Evolutionary conservation across 2,888 invertebrate species (phyloP).

Genomic region (Zygothrica quintamaculata): DNA sequence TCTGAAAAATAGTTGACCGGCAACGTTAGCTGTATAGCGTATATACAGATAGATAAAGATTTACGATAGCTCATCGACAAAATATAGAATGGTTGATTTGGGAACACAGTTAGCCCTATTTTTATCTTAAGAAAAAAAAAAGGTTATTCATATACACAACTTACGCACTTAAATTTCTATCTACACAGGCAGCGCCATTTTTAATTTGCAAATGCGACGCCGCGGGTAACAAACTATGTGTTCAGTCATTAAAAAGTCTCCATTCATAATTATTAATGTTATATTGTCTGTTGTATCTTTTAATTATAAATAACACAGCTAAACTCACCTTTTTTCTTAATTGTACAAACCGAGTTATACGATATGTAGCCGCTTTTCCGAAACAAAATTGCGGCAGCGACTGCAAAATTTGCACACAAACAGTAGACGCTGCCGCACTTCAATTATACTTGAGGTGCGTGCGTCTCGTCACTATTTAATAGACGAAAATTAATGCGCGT

Average conservation of each 20-base stretch:
- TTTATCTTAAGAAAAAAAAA: background rate
- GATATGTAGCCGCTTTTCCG: background rate
- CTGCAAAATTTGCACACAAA: constrained; percentile 42
- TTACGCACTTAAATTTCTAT: constrained; percentile 44
- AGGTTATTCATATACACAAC: constrained; percentile 45
- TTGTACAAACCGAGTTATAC: constrained; percentile 10
- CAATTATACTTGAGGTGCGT: constrained; percentile 11
- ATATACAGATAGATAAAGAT: background rate
- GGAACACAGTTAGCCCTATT: background rate
- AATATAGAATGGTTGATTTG: background rate
- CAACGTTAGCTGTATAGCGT: background rate
- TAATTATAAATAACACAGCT: background rate
- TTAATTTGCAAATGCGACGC: constrained; percentile 68
- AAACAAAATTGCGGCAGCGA: constrained; percentile 45
- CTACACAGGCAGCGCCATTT: constrained; percentile 70
- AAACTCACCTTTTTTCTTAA: constrained; percentile 50
- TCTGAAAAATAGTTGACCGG: background rate
- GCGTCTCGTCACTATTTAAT: background rate
- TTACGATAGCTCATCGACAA: background rate
- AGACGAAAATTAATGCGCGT: background rate
- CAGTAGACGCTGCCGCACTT: constrained; percentile 54
- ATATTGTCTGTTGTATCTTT: background rate
- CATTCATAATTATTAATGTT: background rate
- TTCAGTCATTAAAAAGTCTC: background rate
- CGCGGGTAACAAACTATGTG: constrained; percentile 22